Base-by-base conservation (phyloP, 2,888 invertebrate genomes). In the Theretra japonica region DNA sequence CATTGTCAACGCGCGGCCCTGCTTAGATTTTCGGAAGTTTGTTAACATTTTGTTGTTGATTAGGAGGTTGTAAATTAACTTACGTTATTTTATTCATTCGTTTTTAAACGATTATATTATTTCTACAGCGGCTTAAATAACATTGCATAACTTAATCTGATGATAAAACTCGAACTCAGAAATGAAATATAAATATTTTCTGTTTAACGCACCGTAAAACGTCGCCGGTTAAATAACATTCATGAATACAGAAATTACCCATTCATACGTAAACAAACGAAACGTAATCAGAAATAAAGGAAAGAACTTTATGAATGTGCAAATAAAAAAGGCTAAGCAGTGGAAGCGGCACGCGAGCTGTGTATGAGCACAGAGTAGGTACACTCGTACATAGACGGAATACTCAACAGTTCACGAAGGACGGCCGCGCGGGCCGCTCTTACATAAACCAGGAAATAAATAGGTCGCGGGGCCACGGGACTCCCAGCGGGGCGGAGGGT, bases 361-460 rank as follows among this genome's bases (percentile, higher is more conserved):
- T 41, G 48, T 41, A 65, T 23, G 41, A 41, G 41, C 15, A 78
- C 77, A 68, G 72, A 81, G 75, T n/a, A n/a, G n/a, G n/a, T 76
- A 73, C 76, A 76, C 75, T 62, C 69, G 56, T 74, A 48, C 41
- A 65, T 65, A 48, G 48, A 17, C 17, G 41, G 41, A n/a, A 48
- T 19, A 65, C 21, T 53, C 76, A 74, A 78, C 80, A 80, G 80
- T 71, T 74, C 74, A 76, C 69, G 65, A 71, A 79, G 71, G 74
- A 69, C 57, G 60, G 74, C 62, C 69, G 72, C 72, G 72, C 71
- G 76, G 79, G 53, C 80, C 59, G 59, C 28, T 65, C 81, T 86
- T 87, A 87, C 84, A 83, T 88, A 87, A 87, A 86, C 83, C 80
- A 83, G 83, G 82, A 87, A 88, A 85, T 85, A 91, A 86, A 88